Evolutionary conservation across 2,888 invertebrate genomes (phyloP).

Genomic region (Eupithecia vulgata): DNA sequence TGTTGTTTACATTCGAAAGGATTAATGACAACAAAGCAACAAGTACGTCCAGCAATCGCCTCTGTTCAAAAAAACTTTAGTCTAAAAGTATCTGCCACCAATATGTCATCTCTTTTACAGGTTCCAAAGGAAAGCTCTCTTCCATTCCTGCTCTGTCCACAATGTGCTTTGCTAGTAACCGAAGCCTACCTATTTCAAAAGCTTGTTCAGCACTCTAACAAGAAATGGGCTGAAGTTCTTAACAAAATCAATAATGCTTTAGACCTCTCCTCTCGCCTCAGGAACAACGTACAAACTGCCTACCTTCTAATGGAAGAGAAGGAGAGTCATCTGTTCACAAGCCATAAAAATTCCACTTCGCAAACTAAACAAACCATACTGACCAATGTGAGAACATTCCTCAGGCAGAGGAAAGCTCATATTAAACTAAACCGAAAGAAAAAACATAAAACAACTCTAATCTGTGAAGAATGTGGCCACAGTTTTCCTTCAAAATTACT

Average conservation of each 20-base stretch:
- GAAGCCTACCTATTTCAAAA: constrained; percentile 7
- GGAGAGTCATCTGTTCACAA: constrained; percentile 6
- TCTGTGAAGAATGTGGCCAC: constrained; percentile 7
- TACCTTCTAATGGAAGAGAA: constrained; percentile 10
- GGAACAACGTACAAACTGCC: not conserved
- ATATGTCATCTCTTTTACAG: no score
- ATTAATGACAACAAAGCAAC: not conserved
- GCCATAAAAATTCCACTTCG: not conserved
- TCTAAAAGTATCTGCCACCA: not conserved
- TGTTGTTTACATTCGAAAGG: not conserved
- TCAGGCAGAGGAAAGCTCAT: not conserved
- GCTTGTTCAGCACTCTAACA: constrained; percentile 5
- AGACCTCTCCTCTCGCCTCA: not conserved
- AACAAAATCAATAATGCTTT: not conserved
- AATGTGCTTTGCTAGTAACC: not conserved
- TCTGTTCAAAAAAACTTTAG: not conserved
- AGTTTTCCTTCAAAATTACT: constrained; percentile 27
- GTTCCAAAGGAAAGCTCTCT: constrained; percentile 2
- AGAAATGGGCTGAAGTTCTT: constrained; percentile 3
- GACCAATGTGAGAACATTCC: constrained; percentile 5
- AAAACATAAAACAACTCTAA: not conserved
- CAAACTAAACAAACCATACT: constrained; percentile 9
- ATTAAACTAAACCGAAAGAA: not conserved
- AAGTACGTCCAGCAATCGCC: not conserved
- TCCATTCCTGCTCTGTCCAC: constrained; percentile 2